Evolutionary conservation across 1,140 invertebrate genomes (phyloP).

Genomic region (Drosophila trapezifrons): DNA sequence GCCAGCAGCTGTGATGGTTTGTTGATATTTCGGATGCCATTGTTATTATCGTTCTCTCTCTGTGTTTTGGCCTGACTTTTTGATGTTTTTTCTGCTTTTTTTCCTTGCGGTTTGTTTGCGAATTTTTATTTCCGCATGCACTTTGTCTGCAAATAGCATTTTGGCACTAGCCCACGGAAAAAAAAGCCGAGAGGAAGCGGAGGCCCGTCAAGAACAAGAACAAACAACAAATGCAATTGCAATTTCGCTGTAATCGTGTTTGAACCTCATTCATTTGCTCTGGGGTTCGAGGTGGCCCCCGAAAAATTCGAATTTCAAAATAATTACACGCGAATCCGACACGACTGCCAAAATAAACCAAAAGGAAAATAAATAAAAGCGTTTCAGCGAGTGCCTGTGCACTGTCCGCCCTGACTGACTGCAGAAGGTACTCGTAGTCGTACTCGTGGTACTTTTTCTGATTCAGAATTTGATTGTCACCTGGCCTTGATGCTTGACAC

Average conservation of each 20-base stretch:
- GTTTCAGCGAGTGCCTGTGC: constrained; percentile 18
- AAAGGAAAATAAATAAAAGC: constrained; percentile 53
- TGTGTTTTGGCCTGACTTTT: constrained; percentile 23
- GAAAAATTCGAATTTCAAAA: constrained; percentile 77
- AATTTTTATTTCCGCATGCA: constrained; percentile 74
- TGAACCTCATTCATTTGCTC: constrained; percentile 30
- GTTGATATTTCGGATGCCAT: constrained; percentile 34
- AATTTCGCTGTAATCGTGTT: constrained; percentile 50
- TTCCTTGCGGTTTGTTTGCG: constrained; percentile 22
- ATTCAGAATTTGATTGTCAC: constrained; percentile 40
- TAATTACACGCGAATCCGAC: constrained; percentile 66
- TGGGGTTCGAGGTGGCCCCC: constrained; percentile 42
- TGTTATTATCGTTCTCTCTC: constrained; percentile 35
- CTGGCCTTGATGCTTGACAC: constrained; percentile 47
- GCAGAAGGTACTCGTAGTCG: constrained; percentile 7
- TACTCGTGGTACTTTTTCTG: constrained; percentile 1
- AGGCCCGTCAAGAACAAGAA: constrained; percentile 60
- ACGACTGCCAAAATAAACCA: constrained; percentile 47
- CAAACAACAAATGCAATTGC: constrained; percentile 43
- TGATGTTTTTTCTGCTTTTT: neutral
- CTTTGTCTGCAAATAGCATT: constrained; percentile 67
- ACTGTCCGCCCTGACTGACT: constrained; percentile 19
- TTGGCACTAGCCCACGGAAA: constrained; percentile 72
- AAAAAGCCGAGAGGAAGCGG: constrained; percentile 70
- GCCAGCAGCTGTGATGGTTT: constrained; percentile 55